Percentiles rank a stretch among this genome's conserved stretches.
phyloP scores from a whole-genome alignment of 2,888 invertebrate genomes.

The Spodoptera littoralis region DNA sequence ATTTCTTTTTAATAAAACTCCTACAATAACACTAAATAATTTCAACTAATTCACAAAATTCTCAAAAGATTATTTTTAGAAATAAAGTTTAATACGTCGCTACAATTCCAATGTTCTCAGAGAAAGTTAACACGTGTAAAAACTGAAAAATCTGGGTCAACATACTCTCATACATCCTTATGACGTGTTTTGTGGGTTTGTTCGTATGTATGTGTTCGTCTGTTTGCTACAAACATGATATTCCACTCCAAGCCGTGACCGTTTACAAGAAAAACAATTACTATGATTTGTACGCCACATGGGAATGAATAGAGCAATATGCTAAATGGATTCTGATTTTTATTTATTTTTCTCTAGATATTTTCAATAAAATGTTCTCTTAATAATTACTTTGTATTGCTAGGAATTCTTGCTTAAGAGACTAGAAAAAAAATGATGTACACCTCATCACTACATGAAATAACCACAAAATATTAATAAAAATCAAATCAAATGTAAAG shows the following conservation, averaged over 20 bases:
- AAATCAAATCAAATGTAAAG: no score
- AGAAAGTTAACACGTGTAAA: conserved; percentile 20
- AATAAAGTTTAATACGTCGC: background rate
- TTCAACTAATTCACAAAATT: background rate
- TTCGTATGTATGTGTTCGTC: background rate
- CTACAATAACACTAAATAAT: no score
- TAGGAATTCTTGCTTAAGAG: no score
- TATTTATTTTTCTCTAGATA: no score
- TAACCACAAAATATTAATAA: no score
- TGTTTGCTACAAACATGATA: conserved; percentile 52
- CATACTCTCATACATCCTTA: conserved; percentile 28
- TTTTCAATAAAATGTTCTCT: no score
- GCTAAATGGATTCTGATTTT: no score
- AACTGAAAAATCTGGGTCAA: conserved; percentile 39
- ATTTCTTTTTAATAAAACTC: no score
- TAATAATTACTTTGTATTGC: no score
- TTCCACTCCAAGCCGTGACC: conserved; percentile 49
- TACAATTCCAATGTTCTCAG: conserved; percentile 5
- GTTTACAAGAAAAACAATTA: conserved; percentile 58
- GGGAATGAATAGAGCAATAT: conserved; percentile 8
- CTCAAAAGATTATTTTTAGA: conserved; percentile 2
- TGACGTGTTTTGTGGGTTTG: conserved; percentile 2
- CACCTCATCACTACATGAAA: no score
- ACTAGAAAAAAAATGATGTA: no score
- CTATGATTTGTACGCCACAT: conserved; percentile 38